Evolutionary conservation across 2,888 invertebrate genomes (phyloP).

Genomic region (Periphyllus acericola): DNA sequence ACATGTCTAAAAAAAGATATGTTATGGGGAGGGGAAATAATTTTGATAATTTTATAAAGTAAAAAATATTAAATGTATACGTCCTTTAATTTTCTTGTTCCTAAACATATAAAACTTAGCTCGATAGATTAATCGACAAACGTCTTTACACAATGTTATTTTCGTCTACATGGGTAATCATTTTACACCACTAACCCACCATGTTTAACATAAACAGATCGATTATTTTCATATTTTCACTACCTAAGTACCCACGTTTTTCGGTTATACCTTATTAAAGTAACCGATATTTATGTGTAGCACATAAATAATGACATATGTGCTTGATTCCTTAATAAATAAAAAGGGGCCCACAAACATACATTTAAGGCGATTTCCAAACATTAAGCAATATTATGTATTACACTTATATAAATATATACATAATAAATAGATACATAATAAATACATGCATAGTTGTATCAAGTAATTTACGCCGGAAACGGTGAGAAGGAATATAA

Average conservation of each 20-base stretch:
- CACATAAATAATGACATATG: neutral
- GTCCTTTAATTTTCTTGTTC: neutral
- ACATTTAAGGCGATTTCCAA: neutral
- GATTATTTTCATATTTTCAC: neutral
- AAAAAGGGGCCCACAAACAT: neutral
- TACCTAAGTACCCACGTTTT: neutral
- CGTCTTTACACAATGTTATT: neutral
- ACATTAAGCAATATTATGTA: neutral
- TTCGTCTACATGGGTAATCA: neutral
- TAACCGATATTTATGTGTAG: neutral
- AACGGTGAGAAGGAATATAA: neutral
- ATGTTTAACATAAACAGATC: neutral
- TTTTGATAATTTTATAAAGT: constrained; percentile 25
- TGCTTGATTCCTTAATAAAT: constrained; percentile 6
- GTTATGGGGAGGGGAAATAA: constrained; percentile 15
- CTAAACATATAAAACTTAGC: constrained; percentile 3
- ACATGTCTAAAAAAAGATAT: constrained; percentile 48
- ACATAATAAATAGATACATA: neutral
- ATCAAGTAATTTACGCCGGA: neutral
- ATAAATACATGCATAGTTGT: neutral
- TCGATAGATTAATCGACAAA: neutral
- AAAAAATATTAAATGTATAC: neutral
- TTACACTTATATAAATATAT: neutral
- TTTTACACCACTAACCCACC: constrained; percentile 25
- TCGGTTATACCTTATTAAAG: neutral